Evolutionary conservation across 2,888 invertebrate species (phyloP).

Genomic region (Aleiodes leptofemur): DNA sequence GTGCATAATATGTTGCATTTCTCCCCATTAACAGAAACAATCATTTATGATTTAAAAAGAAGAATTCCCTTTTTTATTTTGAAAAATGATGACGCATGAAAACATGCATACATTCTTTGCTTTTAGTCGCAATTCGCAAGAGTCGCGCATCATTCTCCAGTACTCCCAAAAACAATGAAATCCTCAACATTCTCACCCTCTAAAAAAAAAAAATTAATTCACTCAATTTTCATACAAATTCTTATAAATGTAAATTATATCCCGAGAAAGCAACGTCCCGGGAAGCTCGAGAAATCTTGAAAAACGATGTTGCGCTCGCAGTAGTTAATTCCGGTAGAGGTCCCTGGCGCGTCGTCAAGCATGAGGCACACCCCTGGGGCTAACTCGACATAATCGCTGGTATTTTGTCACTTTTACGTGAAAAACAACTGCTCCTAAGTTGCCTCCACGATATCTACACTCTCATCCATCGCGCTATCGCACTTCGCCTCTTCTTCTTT

Average conservation of each 20-base stretch:
- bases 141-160: too few relatives aligned
- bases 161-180: too few relatives aligned
- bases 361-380: slow-evolving; percentile 59
- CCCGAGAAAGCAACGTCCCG: slow-evolving; percentile 1
- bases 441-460: neutral
- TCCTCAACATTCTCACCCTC: too few relatives aligned
- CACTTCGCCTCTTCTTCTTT: neutral
- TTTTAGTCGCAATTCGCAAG: too few relatives aligned
- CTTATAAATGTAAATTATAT: slow-evolving; percentile 9
- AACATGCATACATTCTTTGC: too few relatives aligned
- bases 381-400: slow-evolving; percentile 65
- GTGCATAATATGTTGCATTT: too few relatives aligned
- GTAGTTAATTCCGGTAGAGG: slow-evolving; percentile 67
- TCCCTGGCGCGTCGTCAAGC: slow-evolving; percentile 68
- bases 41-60: too few relatives aligned
- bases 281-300: slow-evolving; percentile 52
- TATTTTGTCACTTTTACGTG: slow-evolving; percentile 69
- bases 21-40: too few relatives aligned
- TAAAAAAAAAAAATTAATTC: neutral
- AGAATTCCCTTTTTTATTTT: too few relatives aligned
- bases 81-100: too few relatives aligned
- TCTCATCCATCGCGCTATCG: neutral
- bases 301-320: slow-evolving; percentile 58
- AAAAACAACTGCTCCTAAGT: slow-evolving; percentile 33
- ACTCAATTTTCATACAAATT: neutral